Percentiles rank a stretch among this genome's conserved stretches.
Conservation (phyloP, 2,113 vertebrate species). For the Dunckerocampus dactyliophorus region DNA sequence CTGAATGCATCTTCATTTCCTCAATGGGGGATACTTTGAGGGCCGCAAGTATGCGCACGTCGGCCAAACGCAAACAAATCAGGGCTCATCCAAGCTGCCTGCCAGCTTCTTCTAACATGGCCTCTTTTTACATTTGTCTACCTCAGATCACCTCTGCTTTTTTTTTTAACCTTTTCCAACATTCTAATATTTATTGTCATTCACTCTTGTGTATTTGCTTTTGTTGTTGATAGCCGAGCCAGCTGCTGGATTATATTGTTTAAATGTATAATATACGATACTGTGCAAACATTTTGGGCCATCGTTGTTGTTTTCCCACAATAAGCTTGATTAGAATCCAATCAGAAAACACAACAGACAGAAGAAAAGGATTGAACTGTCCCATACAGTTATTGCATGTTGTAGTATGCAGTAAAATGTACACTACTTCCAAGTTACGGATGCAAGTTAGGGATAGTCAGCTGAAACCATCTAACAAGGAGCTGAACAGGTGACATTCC, state of each 20-base stretch:
- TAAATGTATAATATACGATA: not conserved
- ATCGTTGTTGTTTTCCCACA: not conserved
- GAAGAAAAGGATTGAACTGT: too few species aligned
- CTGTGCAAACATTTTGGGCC: not conserved
- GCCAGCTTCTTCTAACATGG: constrained; percentile 36
- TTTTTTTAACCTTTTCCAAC: constrained; percentile 8
- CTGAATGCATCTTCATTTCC: constrained; percentile 69
- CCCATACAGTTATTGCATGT: too few species aligned
- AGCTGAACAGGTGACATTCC: not conserved
- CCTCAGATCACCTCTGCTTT: constrained; percentile 41
- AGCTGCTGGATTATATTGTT: not conserved
- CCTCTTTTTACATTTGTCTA: constrained; percentile 60
- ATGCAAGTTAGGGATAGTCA: too few species aligned
- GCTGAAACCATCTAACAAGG: not conserved
- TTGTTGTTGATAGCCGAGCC: constrained; percentile 13
- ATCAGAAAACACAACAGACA: not conserved
- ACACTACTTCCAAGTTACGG: too few species aligned
- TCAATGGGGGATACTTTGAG: constrained; percentile 68
- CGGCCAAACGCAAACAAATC: constrained; percentile 65
- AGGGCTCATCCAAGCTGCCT: constrained; percentile 53
- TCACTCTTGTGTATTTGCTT: constrained; percentile 11
- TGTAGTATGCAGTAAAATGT: too few species aligned
- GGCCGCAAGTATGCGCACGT: constrained; percentile 54
- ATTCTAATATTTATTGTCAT: constrained; percentile 59
- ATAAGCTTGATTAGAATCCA: not conserved